Base-by-base conservation (phyloP, 2,888 invertebrate species). In the Coelopa pilipes region DNA sequence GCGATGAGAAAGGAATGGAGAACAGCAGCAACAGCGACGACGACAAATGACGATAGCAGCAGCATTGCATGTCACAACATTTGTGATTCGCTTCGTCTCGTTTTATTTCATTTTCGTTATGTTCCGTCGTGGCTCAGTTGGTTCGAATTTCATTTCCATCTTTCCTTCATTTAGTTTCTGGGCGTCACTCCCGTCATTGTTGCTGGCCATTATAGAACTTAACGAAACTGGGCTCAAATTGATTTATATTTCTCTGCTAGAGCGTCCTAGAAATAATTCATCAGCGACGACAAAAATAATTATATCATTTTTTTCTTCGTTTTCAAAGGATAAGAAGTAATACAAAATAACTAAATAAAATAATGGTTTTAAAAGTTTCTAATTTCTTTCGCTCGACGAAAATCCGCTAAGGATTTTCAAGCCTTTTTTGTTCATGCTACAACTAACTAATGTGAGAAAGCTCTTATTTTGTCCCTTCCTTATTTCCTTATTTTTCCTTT, bases 141-240 rank as follows among this genome's bases (percentile, higher is more conserved):
- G 15, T 47, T 47, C 13, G 34, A 21, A 62, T 62, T 68, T 53
- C 55, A 68, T 68, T 67, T 53, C 34, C 67, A 53, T 19, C n/a
- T n/a, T n/a, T n/a, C n/a, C n/a, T n/a, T 49, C 15, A 47, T 66
- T 49, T 15, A 47, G 9, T 15, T 24, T 21, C 21, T 21, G 15
- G 17, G 24, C 21, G 60, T 60, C 24, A 15, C 34, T 24, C 10
- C 24, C 34, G 24, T 62, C 34, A 3, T 57, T 57, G 17, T 19
- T 57, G 17, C 57, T 57, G 24, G 15, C 15, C 55, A n/a, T 34
- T 69, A 10, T 59, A 69, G 69, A 57, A 69, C 59, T 57, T 59
- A 69, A 69, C 69, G 69, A 59, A 69, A 55, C 19, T 45, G 21
- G 46, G 19, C 50, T 69, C 34, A 17, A 62, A 70, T 70, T 60